Conservation (phyloP, 1,140 invertebrate genomes). For the Cotesia glomerata region DNA sequence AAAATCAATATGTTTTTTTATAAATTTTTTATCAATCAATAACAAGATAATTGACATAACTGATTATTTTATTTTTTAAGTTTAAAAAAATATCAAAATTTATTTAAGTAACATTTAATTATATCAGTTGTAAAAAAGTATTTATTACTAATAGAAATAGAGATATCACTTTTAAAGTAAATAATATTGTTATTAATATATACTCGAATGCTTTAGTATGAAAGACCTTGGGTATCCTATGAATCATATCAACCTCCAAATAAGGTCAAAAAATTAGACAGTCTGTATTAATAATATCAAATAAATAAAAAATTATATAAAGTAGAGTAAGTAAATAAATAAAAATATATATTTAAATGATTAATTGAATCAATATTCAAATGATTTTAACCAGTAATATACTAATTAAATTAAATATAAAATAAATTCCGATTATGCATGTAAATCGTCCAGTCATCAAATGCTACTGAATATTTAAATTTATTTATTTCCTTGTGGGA, state of each 20-base stretch:
- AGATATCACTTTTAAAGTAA: not conserved
- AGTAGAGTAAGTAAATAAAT: too few relatives aligned
- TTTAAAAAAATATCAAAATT: too few relatives aligned
- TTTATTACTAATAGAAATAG: not conserved
- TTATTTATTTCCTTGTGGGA: too few relatives aligned
- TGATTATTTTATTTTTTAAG: too few relatives aligned
- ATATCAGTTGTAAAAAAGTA: too few relatives aligned
- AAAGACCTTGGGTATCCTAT: constrained; percentile 22
- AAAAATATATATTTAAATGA: too few relatives aligned
- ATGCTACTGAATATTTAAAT: not conserved
- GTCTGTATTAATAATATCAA: not conserved
- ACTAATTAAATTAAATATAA: too few relatives aligned
- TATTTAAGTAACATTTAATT: too few relatives aligned
- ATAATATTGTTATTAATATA: constrained; percentile 1
- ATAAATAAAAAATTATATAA: not conserved
- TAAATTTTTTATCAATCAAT: not conserved
- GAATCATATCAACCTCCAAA: constrained; percentile 25
- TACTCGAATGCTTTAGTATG: not conserved
- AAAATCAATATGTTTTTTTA: constrained; percentile 23
- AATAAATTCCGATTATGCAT: too few relatives aligned
- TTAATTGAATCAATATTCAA: too few relatives aligned
- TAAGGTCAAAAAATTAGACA: constrained; percentile 24
- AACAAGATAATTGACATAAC: too few relatives aligned
- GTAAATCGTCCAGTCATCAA: not conserved
- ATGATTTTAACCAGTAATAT: too few relatives aligned